Evolutionary conservation across 2,888 invertebrate genomes (phyloP), one percentile per base, ranked within the genome.

Genomic region (Brachypalpus laphriformis): DNA sequence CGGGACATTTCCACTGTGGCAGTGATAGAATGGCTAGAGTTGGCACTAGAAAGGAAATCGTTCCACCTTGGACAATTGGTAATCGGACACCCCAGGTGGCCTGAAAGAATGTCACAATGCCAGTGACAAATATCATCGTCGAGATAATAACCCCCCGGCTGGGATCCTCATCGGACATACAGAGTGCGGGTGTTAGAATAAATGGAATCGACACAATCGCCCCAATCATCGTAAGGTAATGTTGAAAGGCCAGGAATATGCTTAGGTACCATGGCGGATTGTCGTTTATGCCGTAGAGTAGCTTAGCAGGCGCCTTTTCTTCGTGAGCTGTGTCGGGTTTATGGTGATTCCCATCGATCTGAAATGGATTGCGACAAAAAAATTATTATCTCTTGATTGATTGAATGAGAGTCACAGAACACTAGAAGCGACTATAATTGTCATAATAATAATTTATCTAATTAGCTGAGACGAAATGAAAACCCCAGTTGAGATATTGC

Each of bases 141-240:
- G 96, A 96, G 83, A 96, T 96, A 72, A 96, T 95, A 89, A 95
- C 94, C 83, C 96, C 95, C 51, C 95, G 92, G 81, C 94, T 94
- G 0, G 96, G 95, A 91, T 96, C 96, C 45, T 95, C 94, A 87
- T 95, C 95, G 57, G 93, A 93, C 95, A 97, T 96, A 90, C 97
- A 97, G 11, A 97, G 93, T 0, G 96, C 95, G 0, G 96, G 96
- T n/a, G 96, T 95, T 78, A 97, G 91, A 82, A 97, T 95, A 89
- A 96, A 96, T 0, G 97, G 97, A 87, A 96, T 96, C 1, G 96
- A 95, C 5, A 97, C 95, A 37, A 97, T 96, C 0, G 96, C 96
- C 0, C 97, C 97, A 82, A 97, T 96, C 95, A 97, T 97, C 0
- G 96, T 97, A 87, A 96, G 91, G 90, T 96, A 96, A 90, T 96